A percentile compares a stretch with the other conserved stretches of the same genome.
These are phyloP conservation scores for Spilogale gracilis DNA, from an alignment of 2,113 vertebrate genomes.

Conservation along the genomic window DNA sequence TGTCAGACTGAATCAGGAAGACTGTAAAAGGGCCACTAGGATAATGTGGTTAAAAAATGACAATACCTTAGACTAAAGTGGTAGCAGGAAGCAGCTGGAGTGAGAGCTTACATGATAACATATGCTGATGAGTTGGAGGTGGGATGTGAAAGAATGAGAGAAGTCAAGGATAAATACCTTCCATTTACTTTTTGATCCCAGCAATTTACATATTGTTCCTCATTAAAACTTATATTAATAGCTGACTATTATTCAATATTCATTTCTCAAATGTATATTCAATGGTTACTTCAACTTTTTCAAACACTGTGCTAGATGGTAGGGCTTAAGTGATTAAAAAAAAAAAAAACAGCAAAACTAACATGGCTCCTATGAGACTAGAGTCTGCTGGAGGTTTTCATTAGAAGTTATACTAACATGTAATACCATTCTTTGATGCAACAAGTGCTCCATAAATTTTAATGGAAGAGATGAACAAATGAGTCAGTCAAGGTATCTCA, in stretches of 20 bases:
- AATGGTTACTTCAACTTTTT: not conserved
- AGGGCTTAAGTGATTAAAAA: not conserved
- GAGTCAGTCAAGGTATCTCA: not conserved
- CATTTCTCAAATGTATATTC: not conserved
- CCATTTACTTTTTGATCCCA: not conserved
- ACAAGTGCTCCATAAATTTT: not conserved
- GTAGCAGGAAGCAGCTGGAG: not conserved
- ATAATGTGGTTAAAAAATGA: not conserved
- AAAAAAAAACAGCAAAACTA: not conserved
- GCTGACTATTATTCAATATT: not conserved
- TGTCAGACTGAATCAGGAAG: not conserved
- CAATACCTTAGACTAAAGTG: not conserved
- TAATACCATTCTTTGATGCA: not conserved
- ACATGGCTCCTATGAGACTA: not conserved
- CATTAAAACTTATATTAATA: not conserved
- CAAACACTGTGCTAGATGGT: not conserved
- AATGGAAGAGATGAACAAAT: not conserved
- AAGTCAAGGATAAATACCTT: not conserved
- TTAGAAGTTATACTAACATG: not conserved
- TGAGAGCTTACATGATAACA: not conserved
- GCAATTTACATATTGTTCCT: not conserved
- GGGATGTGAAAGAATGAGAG: not conserved
- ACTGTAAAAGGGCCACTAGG: not conserved
- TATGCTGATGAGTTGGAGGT: not conserved
- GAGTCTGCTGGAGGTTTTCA: not conserved